Percentiles rank a stretch among this genome's conserved stretches.
Evolutionary conservation across 2,888 invertebrate species (phyloP).

Genomic region (Tholera decimalis): DNA sequence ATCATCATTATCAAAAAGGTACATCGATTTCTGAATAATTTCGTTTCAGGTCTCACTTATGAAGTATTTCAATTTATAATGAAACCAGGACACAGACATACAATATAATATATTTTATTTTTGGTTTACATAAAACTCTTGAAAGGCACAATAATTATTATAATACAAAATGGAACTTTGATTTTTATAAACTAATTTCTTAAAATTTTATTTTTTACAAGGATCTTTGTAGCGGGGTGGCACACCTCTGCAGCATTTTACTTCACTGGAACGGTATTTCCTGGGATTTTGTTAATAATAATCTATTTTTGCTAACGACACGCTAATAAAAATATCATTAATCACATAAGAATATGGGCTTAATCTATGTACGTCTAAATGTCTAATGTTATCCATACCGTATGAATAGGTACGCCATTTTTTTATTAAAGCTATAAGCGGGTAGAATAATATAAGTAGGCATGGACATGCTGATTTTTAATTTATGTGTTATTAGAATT

Average conservation of each 20-base stretch:
- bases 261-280: neutral
- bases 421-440: neutral
- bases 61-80: constrained; percentile 5
- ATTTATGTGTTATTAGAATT: neutral
- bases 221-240: constrained; percentile 16
- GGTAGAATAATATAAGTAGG: neutral
- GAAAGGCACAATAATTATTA: constrained; percentile 65
- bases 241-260: constrained; percentile 12
- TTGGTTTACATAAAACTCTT: constrained; percentile 67
- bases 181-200: constrained; percentile 46
- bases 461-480: neutral
- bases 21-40: neutral
- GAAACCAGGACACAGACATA: constrained; percentile 24
- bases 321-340: no score
- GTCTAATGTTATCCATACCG: no score
- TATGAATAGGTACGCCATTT: no score
- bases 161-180: constrained; percentile 62
- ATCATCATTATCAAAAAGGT: no score
- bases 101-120: constrained; percentile 63
- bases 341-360: no score
- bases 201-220: constrained; percentile 37
- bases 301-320: no score
- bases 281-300: no score
- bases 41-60: neutral
- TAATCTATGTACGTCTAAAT: no score